Percentiles rank a stretch among this genome's conserved stretches.
These are phyloP conservation scores for Cryptus viduatorius DNA, from an alignment of 2,888 invertebrate species.

Conservation along the genomic window DNA sequence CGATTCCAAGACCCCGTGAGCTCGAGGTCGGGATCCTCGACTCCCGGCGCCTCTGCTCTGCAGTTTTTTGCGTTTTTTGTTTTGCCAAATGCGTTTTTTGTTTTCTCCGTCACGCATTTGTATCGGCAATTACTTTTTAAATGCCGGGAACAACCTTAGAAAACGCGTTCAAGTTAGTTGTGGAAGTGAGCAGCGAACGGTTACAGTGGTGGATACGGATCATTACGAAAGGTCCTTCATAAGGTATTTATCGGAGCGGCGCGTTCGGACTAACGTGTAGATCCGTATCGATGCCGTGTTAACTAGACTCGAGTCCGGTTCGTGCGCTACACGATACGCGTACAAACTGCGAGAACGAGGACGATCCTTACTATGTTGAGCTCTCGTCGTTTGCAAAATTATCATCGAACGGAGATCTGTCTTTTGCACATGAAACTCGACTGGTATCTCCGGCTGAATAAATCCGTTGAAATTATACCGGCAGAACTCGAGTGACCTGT, in stretches of 20 bases:
- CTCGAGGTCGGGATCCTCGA: constrained; percentile 32
- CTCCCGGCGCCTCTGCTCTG: constrained; percentile 23
- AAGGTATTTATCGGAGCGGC: constrained; percentile 71
- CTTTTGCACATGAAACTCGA: constrained; percentile 47
- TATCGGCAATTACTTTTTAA: too few species aligned
- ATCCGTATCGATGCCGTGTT: constrained; percentile 77
- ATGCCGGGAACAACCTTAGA: constrained; percentile 4
- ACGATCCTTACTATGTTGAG: constrained; percentile 50
- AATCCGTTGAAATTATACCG: constrained; percentile 51
- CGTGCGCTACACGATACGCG: constrained; percentile 16
- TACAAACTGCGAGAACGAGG: constrained; percentile 57
- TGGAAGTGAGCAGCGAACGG: background rate
- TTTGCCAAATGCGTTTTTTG: background rate
- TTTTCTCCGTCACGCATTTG: background rate
- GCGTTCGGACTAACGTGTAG: constrained; percentile 72
- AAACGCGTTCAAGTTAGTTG: constrained; percentile 40
- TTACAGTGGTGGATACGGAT: constrained; percentile 36
- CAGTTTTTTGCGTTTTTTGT: too few species aligned
- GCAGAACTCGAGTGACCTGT: background rate
- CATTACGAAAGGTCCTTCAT: constrained; percentile 72
- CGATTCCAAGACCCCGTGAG: constrained; percentile 35
- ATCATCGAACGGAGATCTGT: constrained; percentile 59
- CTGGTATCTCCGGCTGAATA: constrained; percentile 44
- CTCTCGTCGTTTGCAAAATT: constrained; percentile 58
- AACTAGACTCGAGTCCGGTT: constrained; percentile 72